Percentiles rank a stretch among this genome's conserved stretches.
Evolutionary conservation across 2,113 vertebrate genomes (phyloP).

Genomic region (Gymnocephalus cernua): DNA sequence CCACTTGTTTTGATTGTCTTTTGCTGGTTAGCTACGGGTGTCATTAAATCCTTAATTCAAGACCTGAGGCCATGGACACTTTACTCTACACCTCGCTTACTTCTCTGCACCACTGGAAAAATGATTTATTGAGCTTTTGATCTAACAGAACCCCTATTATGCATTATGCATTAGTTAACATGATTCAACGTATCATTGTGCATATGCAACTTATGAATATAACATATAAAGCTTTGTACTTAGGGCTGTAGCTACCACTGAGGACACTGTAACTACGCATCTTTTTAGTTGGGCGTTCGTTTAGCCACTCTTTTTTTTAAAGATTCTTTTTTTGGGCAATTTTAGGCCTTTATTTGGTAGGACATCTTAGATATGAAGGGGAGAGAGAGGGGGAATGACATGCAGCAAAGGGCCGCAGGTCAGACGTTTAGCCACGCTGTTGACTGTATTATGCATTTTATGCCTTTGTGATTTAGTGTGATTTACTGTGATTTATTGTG

Average conservation of each 20-base stretch:
- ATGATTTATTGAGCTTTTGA: not conserved
- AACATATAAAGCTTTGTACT: too few relatives aligned
- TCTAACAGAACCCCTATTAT: not conserved
- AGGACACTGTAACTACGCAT: not conserved
- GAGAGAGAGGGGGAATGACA: too few relatives aligned
- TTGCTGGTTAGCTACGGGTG: constrained; percentile 13
- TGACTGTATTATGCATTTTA: too few relatives aligned
- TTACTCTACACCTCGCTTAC: not conserved
- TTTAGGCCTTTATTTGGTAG: too few relatives aligned
- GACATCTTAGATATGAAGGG: too few relatives aligned
- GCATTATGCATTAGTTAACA: not conserved
- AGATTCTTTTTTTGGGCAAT: too few relatives aligned
- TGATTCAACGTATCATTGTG: not conserved
- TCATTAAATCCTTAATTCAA: constrained; percentile 24
- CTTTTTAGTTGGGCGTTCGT: too few relatives aligned
- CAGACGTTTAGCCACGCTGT: too few relatives aligned
- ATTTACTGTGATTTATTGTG: too few relatives aligned
- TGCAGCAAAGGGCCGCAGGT: too few relatives aligned
- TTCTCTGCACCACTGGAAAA: not conserved
- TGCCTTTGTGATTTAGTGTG: too few relatives aligned
- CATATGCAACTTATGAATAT: not conserved
- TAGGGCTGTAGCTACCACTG: not conserved
- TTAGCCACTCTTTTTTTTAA: too few relatives aligned
- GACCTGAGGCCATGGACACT: not conserved
- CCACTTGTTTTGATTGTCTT: constrained; percentile 43